Base-by-base conservation (phyloP, 2,797 vertebrate species). In the Diplodus puntazzo region DNA sequence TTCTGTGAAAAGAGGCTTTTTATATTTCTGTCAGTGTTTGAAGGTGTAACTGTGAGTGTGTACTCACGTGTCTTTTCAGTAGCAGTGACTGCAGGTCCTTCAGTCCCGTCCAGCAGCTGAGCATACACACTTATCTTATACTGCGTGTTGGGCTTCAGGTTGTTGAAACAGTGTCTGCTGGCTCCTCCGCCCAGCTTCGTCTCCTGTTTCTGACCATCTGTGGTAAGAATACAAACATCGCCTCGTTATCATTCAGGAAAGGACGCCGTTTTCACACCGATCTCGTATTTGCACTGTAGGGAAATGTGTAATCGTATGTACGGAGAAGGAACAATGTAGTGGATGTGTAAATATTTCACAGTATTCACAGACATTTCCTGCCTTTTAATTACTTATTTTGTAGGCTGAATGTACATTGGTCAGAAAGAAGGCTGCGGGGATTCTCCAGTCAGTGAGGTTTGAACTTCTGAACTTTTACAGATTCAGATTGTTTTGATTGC, bases 71-170 rank as follows among this genome's bases (percentile, higher is more conserved):
- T 99, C 76, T 79, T 95, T 79, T 95, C 96, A n/a, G 73, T 77
- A 14, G 93, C 87, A 73, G 94, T 96, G 77, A 97, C 95, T 0
- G 95, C 94, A 0, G 97, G 96, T 0, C 98, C 98, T 66, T 99
- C 97, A 0, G 86, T 91, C 0, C 95, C 90, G 77, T 99, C 98
- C 85, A 95, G 96, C 62, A 98, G 94, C 84, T 96, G 97, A 0
- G 97, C 84, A 6, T 96, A 95, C 17, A 99, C 87, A 4, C 95
- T 98, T 87, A 99, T 93, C 93, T 95, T 97, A 55, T 99, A 97
- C 67, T 96, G 95, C 0, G 94, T 96, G 85, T 96, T 94, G 46
- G 98, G 94, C 73, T 88, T 89, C 75, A 99, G 95, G 85, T 95
- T 95, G 87, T 87, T 97, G 93, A 99, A 99, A 73, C 98, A 99